Evolutionary conservation across 2,113 vertebrate genomes (phyloP), one percentile per base, ranked within the genome.

Genomic region (Daphoenositta chrysoptera): DNA sequence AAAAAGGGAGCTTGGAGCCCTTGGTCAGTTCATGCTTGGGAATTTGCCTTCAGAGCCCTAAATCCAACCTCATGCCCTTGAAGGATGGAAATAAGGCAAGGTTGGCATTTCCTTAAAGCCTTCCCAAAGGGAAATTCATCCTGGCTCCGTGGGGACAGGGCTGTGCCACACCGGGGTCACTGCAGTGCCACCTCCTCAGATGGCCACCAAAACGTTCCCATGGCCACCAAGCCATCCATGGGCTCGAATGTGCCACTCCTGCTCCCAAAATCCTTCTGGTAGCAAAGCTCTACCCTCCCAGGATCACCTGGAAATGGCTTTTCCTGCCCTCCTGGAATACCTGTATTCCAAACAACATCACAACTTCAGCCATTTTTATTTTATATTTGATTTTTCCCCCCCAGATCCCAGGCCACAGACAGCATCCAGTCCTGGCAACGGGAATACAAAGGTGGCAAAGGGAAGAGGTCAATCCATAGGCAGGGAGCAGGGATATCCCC

Each of bases 341-440:
- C 9, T 1, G 1, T 4, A 2, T 6, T 37, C 21, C 47, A 15
- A 60, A 15, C 2, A 0, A 9, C 47, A 7, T 45, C n/a, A 1
- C 1, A 7, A 7, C 28, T 54, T 11, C 17, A 9, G 4, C 10
- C 4, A 13, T 20, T 57, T 58, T 17, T 15, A 35, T 26, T 66
- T 66, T 20, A 12, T 26, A 51, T 44, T 53, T 39, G 1, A 2
- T 3, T 7, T 15, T 53, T 28, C 3, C 4, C 7, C 13, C n/a
- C 16, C 10, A 33, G 5, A 51, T 42, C 15, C 10, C 65, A 44
- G 75, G 35, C 6, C 56, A 44, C 1, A 0, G 3, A 37, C 8
- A 56, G 26, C 19, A 14, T 4, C 40, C 10, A 4, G n/a, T 31
- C 27, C 35, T 28, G 51, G 61, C 51, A 12, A 6, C 0, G 11